These are phyloP conservation scores for Chromoteleia sp. DNA, from an alignment of 2,888 invertebrate genomes.

Conservation along the genomic window DNA sequence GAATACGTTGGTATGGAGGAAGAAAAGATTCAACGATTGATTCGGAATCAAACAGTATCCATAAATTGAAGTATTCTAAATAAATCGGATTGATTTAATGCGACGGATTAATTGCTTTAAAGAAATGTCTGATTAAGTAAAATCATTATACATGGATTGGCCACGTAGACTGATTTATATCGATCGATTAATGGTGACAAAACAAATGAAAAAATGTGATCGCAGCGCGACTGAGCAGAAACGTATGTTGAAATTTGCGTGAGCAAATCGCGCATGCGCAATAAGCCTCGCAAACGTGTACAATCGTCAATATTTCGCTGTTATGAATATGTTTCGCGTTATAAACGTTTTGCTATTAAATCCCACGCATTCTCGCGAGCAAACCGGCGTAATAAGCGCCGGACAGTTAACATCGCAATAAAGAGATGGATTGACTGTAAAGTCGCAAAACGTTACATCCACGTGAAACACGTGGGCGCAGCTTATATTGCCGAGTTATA, in stretches of 20 bases:
- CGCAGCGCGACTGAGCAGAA: not conserved
- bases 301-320: slow-evolving; percentile 59
- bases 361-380: slow-evolving; percentile 60
- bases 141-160: too few relatives aligned
- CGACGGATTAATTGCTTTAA: too few relatives aligned
- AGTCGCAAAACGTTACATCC: slow-evolving; percentile 64
- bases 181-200: not conserved
- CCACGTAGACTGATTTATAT: not conserved
- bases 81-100: too few relatives aligned
- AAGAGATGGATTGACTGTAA: slow-evolving; percentile 67
- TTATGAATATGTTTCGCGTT: slow-evolving; percentile 63
- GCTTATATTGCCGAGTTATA: slow-evolving; percentile 45
- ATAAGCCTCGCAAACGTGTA: slow-evolving; percentile 19
- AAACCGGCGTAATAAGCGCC: slow-evolving; percentile 62
- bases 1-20: too few relatives aligned
- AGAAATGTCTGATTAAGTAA: too few relatives aligned
- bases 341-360: slow-evolving; percentile 64
- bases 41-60: too few relatives aligned
- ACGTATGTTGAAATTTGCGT: slow-evolving; percentile 39
- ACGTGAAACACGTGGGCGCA: slow-evolving; percentile 65
- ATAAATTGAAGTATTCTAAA: too few relatives aligned
- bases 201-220: not conserved
- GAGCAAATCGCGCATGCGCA: slow-evolving; percentile 30
- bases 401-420: slow-evolving; percentile 66
- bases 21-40: too few relatives aligned